Evolutionary conservation across 2,797 vertebrate species (phyloP), one percentile per base, ranked within the genome.

Genomic region (Rhyacichthys aspro): DNA sequence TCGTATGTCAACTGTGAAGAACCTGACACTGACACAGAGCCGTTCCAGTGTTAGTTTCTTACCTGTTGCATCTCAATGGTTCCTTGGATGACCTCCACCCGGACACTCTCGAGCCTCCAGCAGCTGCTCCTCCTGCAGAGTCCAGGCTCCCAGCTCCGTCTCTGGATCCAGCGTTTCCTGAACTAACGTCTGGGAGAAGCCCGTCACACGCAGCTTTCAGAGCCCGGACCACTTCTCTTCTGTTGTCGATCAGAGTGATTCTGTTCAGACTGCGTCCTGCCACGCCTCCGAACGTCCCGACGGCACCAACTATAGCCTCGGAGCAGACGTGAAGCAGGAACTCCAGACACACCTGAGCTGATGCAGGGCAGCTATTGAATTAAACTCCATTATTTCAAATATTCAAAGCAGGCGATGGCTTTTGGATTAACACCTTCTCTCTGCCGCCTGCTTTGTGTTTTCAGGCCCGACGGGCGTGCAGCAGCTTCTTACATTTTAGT

Each of bases 391-490:
- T 0, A 19, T 37, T 32, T 80, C 74, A 23, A 79, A 53, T 16
- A 18, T 78, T 0, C 39, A 91, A 52, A 53, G 77, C 74, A 10
- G 10, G 1, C 9, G 8, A 76, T 57, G 0, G 78, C 46, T 54
- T 67, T 72, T 39, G 79, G 63, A 91, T 33, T 2, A 87, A 33
- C 0, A 1, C 0, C 12, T n/a, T 68, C 16, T 86, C 81, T 11
- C 4, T 69, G 18, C 83, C 82, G 18, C 61, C 66, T 10, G 5
- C 33, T 15, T 39, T 57, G 45, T 72, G 61, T 34, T 48, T 9
- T 60, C 11, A 9, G 90, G 88, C 7, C 88, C 86, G 54, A 90
- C 86, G 14, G n/a, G 70, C 89, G 71, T 91, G 90, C 28, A 91
- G 50, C 23, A 91, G 66, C 34, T 8, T 63, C 61, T 84, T 85